A percentile compares a stretch with the other conserved stretches of the same genome.
Conservation (phyloP, 1,140 invertebrate species). For the Drosophila pallidifrons region DNA sequence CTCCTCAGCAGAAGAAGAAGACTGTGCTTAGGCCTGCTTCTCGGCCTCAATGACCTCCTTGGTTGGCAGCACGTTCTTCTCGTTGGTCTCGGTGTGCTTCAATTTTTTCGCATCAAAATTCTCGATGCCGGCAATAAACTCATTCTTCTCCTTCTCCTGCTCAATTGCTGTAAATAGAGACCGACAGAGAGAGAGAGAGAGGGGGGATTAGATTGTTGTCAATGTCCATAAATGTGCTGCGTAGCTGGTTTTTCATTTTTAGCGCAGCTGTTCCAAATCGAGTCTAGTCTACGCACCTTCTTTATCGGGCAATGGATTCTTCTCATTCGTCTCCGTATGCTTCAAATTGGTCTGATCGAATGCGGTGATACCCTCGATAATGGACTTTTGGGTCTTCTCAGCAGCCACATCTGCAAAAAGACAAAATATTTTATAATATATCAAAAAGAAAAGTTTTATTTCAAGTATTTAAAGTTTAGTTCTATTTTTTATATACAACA, state of each 20-base stretch:
- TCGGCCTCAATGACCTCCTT: conserved; percentile 92
- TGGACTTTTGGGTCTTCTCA: conserved; percentile 94
- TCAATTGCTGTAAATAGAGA: conserved; percentile 89
- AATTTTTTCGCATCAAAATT: conserved; percentile 93
- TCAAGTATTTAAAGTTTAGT: too few relatives aligned
- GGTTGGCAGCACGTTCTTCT: conserved; percentile 95
- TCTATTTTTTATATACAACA: too few relatives aligned
- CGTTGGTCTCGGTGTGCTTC: conserved; percentile 95
- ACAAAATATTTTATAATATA: conserved; percentile 15
- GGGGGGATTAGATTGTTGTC: not conserved
- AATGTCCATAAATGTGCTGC: conserved; percentile 55
- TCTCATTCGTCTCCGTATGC: conserved; percentile 96
- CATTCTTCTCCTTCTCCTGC: conserved; percentile 94
- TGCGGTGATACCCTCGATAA: conserved; percentile 93
- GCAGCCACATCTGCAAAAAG: conserved; percentile 91
- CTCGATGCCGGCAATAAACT: conserved; percentile 94
- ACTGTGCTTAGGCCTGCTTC: conserved; percentile 87
- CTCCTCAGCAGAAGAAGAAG: not conserved
- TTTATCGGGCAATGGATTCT: conserved; percentile 97
- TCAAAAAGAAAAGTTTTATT: not conserved
- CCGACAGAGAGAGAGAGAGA: conserved; percentile 8
- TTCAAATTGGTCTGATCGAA: conserved; percentile 94
- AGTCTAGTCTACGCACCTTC: conserved; percentile 89
- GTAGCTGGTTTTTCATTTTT: conserved; percentile 17
- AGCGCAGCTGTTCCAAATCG: conserved; percentile 3